Percentiles rank a stretch among this genome's conserved stretches.
These are phyloP conservation scores for Sardina pilchardus DNA, from an alignment of 2,113 vertebrate genomes.

Conservation along the genomic window DNA sequence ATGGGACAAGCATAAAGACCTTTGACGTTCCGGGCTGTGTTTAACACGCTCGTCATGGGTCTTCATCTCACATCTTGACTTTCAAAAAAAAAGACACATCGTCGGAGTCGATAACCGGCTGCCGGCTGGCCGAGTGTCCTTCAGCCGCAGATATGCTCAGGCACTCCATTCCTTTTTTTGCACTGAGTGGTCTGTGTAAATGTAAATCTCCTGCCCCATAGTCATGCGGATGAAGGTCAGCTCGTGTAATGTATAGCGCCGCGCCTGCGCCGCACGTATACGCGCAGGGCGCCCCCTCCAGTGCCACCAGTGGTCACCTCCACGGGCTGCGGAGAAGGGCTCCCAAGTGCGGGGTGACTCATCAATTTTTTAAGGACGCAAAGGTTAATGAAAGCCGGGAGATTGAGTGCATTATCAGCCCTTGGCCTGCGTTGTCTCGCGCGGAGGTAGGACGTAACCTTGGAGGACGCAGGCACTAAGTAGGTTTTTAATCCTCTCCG, in stretches of 20 bases:
- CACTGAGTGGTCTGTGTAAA: background rate
- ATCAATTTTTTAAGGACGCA: constrained; percentile 66
- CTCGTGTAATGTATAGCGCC: background rate
- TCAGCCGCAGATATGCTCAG: background rate
- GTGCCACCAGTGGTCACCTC: constrained; percentile 74
- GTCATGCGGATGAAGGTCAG: background rate
- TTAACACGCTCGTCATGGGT: background rate
- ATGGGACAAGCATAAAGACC: background rate
- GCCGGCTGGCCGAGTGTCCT: background rate
- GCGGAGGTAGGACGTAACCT: constrained; percentile 57
- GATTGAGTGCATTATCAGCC: constrained; percentile 55
- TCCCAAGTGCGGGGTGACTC: constrained; percentile 47
- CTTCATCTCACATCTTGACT: background rate
- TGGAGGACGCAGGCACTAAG: constrained; percentile 57
- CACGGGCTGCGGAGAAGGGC: constrained; percentile 66
- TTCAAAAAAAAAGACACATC: background rate
- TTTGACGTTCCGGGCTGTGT: background rate
- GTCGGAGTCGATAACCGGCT: background rate
- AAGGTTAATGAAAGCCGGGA: constrained; percentile 82
- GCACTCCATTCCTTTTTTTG: background rate
- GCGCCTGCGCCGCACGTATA: background rate
- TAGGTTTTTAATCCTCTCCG: constrained; percentile 48
- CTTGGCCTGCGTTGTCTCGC: constrained; percentile 50
- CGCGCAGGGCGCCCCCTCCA: constrained; percentile 65
- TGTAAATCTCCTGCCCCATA: background rate